Conservation (phyloP, 2,113 vertebrate species). For the Pangasianodon gigas region DNA sequence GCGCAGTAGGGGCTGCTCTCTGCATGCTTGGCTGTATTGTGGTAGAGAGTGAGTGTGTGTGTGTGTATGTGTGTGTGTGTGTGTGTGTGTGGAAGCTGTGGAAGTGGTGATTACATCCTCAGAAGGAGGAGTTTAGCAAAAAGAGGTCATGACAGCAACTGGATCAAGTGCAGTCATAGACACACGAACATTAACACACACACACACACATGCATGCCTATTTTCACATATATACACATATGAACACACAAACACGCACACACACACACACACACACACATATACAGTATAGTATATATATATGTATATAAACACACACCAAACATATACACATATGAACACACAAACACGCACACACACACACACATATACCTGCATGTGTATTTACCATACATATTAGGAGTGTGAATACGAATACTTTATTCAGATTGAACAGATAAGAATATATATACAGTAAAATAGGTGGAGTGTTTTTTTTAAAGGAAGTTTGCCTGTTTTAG, state of each 20-base stretch:
- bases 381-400: too few species aligned
- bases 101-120: constrained; percentile 27
- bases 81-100: neutral
- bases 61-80: constrained; percentile 10
- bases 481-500: too few species aligned
- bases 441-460: too few species aligned
- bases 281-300: too few species aligned
- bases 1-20: constrained; percentile 6
- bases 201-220: neutral
- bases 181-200: neutral
- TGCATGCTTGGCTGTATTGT: constrained; percentile 28
- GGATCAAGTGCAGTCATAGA: neutral
- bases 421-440: too few species aligned
- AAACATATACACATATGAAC: too few species aligned
- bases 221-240: neutral
- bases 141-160: neutral
- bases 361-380: too few species aligned
- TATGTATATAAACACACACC: too few species aligned
- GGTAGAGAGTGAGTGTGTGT: neutral
- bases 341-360: too few species aligned
- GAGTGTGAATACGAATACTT: too few species aligned
- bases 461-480: too few species aligned
- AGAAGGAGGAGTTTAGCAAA: constrained; percentile 32
- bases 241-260: neutral
- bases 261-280: too few species aligned